Base-by-base conservation (phyloP, 2,113 vertebrate genomes). In the Cheirogaleus medius region DNA sequence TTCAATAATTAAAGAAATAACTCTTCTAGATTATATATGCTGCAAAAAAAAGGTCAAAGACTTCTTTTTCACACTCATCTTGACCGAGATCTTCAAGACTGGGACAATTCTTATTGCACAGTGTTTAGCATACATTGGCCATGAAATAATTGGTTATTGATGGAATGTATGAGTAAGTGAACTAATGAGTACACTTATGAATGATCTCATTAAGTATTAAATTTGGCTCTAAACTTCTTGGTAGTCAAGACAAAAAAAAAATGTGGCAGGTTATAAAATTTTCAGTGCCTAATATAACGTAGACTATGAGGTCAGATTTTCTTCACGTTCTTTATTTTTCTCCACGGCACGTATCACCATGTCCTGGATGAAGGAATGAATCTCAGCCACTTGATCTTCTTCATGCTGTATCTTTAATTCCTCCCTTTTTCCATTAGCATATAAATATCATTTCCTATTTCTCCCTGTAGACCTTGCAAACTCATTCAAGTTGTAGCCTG, bases 21-120 rank as follows among this genome's bases (percentile, higher is more conserved):
- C 78, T 97, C 69, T 91, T 98, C 49, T 95, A 97, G 86, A 34
- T 98, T 97, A 92, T 73, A 37, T 93, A 15, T 23, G 95, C 25
- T 63, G 10, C 11, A 34, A 52, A 47, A 85, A 85, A 56, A 49
- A 54, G 69, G 5, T 42, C 29, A 66, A 47, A 20, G 9, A 17
- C 56, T 73, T 64, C 11, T 90, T 76, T 63, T 58, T 34, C 47
- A 71, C 5, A 27, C 2, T 54, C 88, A 25, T 82, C 23, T 56
- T 81, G 9, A 11, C 42, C 68, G 39, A 90, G 47, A 73, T 73
- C 37, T 56, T 93, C 27, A 74, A 68, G 58, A 81, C 13, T 39
- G 14, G 14, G 47, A 44, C 21, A 27, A 66, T 58, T 81, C 17
- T 66, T 74, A 0, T 21, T 85, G 76, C 10, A 54, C 10, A 74